Percentiles rank a stretch among this genome's conserved stretches.
phyloP scores from a whole-genome alignment of 2,888 invertebrate genomes.

The Tachystola acroxantha region DNA sequence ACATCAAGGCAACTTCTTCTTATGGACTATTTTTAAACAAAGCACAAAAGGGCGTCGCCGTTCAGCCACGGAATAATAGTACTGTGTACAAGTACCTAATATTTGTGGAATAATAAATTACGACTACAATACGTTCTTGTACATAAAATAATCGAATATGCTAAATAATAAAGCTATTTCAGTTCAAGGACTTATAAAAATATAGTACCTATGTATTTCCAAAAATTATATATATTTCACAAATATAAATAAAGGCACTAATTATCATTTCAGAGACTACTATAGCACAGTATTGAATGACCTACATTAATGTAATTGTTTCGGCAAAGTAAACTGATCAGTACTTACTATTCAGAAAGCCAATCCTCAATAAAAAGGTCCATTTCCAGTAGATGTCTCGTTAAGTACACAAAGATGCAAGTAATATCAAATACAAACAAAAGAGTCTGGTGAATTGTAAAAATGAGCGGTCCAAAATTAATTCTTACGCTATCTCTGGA shows the following conservation, averaged over 20 bases:
- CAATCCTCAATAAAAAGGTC: slow-evolving; percentile 31
- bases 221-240: no score
- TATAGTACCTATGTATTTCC: no score
- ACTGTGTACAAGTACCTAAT: no score
- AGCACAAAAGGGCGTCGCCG: background rate
- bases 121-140: no score
- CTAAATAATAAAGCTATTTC: no score
- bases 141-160: no score
- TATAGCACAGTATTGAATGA: background rate
- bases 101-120: no score
- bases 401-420: slow-evolving; percentile 7
- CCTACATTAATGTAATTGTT: slow-evolving; percentile 9
- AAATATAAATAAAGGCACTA: no score
- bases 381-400: slow-evolving; percentile 29
- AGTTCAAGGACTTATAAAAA: no score
- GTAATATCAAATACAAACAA: background rate
- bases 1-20: slow-evolving; percentile 3
- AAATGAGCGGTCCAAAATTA: slow-evolving; percentile 31
- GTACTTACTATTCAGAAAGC: slow-evolving; percentile 36
- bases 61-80: no score
- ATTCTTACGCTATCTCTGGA: slow-evolving; percentile 32
- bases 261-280: no score
- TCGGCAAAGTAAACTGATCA: slow-evolving; percentile 16
- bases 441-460: slow-evolving; percentile 5
- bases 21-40: background rate